These are phyloP conservation scores for Anadara kagoshimensis DNA, from an alignment of 1,140 invertebrate genomes.

Conservation along the genomic window DNA sequence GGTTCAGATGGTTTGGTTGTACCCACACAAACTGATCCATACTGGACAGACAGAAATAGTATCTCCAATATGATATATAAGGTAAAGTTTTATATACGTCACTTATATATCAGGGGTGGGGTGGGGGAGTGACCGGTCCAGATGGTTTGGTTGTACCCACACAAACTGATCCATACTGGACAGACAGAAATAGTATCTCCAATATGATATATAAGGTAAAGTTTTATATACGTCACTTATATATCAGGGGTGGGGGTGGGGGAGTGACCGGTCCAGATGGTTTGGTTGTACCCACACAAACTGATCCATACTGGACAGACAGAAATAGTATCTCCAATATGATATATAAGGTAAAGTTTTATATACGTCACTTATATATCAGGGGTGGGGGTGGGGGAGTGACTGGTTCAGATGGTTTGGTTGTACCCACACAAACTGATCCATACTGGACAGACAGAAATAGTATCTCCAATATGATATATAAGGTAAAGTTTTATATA, in stretches of 20 bases:
- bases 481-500: slow-evolving; percentile 57
- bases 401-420: slow-evolving; percentile 77
- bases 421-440: slow-evolving; percentile 80
- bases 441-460: slow-evolving; percentile 74
- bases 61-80: slow-evolving; percentile 48
- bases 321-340: slow-evolving; percentile 28
- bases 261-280: slow-evolving; percentile 79
- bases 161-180: slow-evolving; percentile 81
- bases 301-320: slow-evolving; percentile 77
- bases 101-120: too few species aligned
- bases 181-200: slow-evolving; percentile 28
- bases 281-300: slow-evolving; percentile 79
- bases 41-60: slow-evolving; percentile 56
- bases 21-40: slow-evolving; percentile 81
- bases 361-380: too few species aligned
- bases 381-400: too few species aligned
- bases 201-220: slow-evolving; percentile 54
- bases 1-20: slow-evolving; percentile 78
- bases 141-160: slow-evolving; percentile 77
- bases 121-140: slow-evolving; percentile 78
- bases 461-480: slow-evolving; percentile 37
- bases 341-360: slow-evolving; percentile 56
- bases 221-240: too few species aligned
- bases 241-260: too few species aligned
- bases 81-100: too few species aligned